Evolutionary conservation across 2,797 vertebrate genomes (phyloP).

Genomic region (Gymnocypris eckloni): DNA sequence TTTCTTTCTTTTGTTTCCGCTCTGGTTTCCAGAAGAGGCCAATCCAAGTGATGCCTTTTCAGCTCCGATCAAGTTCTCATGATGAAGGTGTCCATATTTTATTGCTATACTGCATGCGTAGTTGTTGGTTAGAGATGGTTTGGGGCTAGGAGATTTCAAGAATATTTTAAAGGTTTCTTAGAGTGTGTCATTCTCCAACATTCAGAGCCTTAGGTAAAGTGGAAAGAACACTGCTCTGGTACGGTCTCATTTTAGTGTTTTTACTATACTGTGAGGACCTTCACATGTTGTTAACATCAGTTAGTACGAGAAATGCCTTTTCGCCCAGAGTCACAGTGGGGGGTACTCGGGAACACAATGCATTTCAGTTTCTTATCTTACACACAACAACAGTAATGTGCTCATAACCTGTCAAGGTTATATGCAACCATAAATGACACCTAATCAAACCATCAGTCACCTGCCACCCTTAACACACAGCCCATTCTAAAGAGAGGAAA

Average conservation of each 20-base stretch:
- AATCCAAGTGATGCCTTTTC: neutral
- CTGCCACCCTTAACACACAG: neutral
- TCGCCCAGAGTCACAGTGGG: neutral
- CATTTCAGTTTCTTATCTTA: neutral
- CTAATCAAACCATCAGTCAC: constrained; percentile 53
- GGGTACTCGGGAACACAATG: neutral
- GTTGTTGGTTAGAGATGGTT: neutral
- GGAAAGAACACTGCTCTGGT: neutral
- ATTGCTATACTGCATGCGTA: neutral
- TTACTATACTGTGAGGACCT: neutral
- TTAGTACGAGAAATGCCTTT: neutral
- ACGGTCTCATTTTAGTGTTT: neutral
- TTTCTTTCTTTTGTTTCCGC: neutral
- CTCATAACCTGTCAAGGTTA: constrained; percentile 37
- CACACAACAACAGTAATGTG: constrained; percentile 16
- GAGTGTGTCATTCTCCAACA: neutral
- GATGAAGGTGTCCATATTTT: neutral
- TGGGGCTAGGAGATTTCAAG: neutral
- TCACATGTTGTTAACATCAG: neutral
- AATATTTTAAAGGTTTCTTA: neutral
- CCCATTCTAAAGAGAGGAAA: constrained; percentile 14
- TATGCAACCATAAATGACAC: constrained; percentile 36
- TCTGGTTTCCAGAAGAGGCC: neutral
- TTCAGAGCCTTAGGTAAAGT: neutral
- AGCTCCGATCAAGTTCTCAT: neutral